phyloP scores from a whole-genome alignment of 2,797 vertebrate species.

The Phrynocephalus forsythii region DNA sequence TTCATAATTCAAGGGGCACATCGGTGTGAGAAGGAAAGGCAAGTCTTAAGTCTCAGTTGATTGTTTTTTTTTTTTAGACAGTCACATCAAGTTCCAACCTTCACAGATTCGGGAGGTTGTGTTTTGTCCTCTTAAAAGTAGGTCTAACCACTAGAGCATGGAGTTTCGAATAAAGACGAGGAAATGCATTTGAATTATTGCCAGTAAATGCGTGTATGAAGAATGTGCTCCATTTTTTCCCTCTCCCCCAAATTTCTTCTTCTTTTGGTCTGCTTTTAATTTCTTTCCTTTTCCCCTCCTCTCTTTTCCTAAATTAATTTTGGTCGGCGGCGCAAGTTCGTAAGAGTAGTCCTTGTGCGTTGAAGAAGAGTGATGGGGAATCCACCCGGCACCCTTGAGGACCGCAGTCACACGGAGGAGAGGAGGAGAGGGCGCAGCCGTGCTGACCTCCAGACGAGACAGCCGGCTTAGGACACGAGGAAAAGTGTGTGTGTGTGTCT shows the following conservation, averaged over 20 bases:
- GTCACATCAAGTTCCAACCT: not conserved
- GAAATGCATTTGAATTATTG: not conserved
- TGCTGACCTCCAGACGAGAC: constrained; percentile 1
- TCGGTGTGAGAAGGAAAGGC: not conserved
- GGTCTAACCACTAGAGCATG: not conserved
- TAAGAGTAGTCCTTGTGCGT: not conserved
- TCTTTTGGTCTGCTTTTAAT: no score
- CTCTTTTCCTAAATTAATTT: not conserved
- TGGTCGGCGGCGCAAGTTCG: not conserved
- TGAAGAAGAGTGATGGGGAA: not conserved
- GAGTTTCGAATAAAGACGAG: not conserved
- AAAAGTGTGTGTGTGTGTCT: no score
- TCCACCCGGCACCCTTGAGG: no score
- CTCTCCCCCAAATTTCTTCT: not conserved
- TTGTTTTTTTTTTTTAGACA: not conserved
- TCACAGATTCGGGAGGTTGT: no score
- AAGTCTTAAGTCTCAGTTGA: not conserved
- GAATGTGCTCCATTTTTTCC: no score
- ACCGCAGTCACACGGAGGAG: not conserved
- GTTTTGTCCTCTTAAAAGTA: not conserved
- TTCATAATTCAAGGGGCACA: not conserved
- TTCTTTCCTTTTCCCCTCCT: not conserved
- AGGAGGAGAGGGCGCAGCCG: not conserved
- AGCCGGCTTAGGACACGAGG: not conserved
- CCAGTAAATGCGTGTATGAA: not conserved